These are phyloP conservation scores for Propithecus coquereli DNA, from an alignment of 2,113 vertebrate species.

Conservation along the genomic window DNA sequence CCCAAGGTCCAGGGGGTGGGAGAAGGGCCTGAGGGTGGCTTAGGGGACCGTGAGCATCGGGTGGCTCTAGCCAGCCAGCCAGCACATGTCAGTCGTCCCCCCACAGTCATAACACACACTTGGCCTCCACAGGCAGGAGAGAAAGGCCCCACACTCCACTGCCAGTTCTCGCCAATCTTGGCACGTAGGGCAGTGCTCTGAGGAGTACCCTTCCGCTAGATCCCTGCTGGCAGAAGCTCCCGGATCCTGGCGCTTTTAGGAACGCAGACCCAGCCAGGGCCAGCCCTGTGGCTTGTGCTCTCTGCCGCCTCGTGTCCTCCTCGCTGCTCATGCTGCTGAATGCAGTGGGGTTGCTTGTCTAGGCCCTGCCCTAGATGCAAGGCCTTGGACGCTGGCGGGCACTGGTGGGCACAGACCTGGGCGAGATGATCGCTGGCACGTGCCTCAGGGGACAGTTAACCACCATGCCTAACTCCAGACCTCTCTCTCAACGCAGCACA, in stretches of 20 bases:
- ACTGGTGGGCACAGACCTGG: background rate
- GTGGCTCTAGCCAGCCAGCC: background rate
- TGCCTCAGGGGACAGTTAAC: background rate
- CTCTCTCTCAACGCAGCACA: accelerated
- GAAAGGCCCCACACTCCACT: background rate
- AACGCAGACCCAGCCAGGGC: background rate
- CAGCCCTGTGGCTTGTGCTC: background rate
- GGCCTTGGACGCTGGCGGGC: background rate
- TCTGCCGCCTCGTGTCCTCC: background rate
- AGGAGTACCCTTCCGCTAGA: background rate
- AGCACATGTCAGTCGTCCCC: background rate
- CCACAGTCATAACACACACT: background rate
- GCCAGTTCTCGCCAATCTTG: background rate
- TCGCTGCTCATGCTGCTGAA: background rate
- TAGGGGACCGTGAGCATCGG: background rate
- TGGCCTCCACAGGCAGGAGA: background rate
- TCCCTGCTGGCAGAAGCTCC: background rate
- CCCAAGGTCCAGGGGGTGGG: background rate
- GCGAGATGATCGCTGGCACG: background rate
- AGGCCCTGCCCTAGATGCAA: background rate
- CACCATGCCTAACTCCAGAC: background rate
- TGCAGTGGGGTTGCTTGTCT: accelerated
- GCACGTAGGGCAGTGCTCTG: accelerated
- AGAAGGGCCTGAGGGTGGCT: background rate
- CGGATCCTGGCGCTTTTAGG: background rate